Base-by-base conservation (phyloP, 2,113 vertebrate genomes). In the Acanthochromis polyacanthus region DNA sequence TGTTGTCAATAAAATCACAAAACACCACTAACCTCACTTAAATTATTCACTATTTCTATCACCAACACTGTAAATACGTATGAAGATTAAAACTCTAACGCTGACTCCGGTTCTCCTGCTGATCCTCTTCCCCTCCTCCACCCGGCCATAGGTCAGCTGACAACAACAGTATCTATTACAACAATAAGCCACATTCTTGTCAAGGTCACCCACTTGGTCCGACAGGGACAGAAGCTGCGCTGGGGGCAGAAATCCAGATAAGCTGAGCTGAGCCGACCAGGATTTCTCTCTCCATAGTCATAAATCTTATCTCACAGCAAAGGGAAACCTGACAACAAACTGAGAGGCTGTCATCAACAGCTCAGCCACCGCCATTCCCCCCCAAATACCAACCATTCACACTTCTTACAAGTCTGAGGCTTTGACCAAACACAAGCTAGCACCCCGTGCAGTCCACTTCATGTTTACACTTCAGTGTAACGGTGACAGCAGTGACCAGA, bases 101-200 rank as follows among this genome's bases (percentile, higher is more conserved):
- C 28, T 25, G 50, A 80, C 78, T 71, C 45, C 32, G 38, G 16
- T 20, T 52, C 71, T 43, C 23, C n/a, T 46, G 52, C 68, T 25
- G 38, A 72, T 50, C 25, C 19, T 60, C 66, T 76, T 71, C 69
- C 56, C 40, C 71, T 51, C 55, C 60, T 68, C 61, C 68, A 10
- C 78, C 53, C 60, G 89, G 91, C 91, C 87, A 88, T 36, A 87
- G 90, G 90, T 93, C 91, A 91, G 78, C 83, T 83, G 89, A 88
- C 88, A 90, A 94, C 91, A 93, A 87, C 90, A 73, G 86, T 93
- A 93, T 95, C 93, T 87, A 82, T 94, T 94, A 89, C 93, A 92
- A 94, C 90, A 93, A 92, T 93, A 91, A 91, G 88, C 92, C 85
- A 90, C 92, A 93, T 93, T 93, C 94, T 92, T 86, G 89, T 93